These are phyloP conservation scores for Pterophyllum scalare DNA, from an alignment of 2,113 vertebrate species.

Conservation along the genomic window DNA sequence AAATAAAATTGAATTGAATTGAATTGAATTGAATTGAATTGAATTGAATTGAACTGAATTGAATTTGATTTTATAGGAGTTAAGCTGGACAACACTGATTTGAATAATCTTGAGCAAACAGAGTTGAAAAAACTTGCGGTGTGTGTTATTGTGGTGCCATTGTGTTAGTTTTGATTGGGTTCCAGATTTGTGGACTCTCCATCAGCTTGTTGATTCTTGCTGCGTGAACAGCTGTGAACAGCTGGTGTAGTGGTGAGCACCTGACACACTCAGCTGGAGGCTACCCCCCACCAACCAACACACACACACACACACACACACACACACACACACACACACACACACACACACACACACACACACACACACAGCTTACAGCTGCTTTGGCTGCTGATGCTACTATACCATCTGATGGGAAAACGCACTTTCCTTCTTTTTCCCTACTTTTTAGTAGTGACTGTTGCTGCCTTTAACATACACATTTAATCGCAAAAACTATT, in stretches of 20 bases:
- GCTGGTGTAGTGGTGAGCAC: constrained; percentile 54
- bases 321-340: neutral
- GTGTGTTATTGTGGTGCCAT: neutral
- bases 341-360: constrained; percentile 1
- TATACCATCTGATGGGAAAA: neutral
- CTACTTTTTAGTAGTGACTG: neutral
- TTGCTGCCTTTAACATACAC: constrained; percentile 6
- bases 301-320: neutral
- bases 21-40: too few species aligned
- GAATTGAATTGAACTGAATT: too few species aligned
- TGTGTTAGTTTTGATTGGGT: constrained; percentile 20
- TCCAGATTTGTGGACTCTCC: constrained; percentile 26
- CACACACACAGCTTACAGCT: constrained; percentile 28
- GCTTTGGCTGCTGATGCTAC: constrained; percentile 15
- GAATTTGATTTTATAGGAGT: too few species aligned
- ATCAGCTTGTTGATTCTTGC: constrained; percentile 36
- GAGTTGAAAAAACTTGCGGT: neutral
- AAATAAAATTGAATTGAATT: too few species aligned
- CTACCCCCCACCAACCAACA: neutral
- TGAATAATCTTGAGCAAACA: neutral
- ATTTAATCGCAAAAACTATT: neutral
- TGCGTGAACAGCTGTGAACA: constrained; percentile 51
- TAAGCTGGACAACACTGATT: neutral
- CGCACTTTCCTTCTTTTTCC: neutral
- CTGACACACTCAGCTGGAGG: constrained; percentile 66